Evolutionary conservation across 2,113 vertebrate genomes (phyloP).

Genomic region (Amphiprion percula): DNA sequence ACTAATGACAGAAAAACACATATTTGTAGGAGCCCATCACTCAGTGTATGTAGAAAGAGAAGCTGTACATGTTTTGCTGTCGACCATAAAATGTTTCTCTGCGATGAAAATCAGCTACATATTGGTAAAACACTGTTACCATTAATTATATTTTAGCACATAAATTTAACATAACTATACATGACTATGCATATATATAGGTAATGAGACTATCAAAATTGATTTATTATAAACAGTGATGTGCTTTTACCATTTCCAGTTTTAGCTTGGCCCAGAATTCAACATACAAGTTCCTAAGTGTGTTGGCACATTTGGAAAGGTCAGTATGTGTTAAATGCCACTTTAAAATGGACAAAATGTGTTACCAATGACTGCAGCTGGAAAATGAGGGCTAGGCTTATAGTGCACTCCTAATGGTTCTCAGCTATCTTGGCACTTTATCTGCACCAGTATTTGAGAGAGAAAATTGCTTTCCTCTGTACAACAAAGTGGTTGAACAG

Average conservation of each 20-base stretch:
- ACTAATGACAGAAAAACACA: neutral
- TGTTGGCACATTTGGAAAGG: conserved; percentile 34
- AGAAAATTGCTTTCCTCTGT: conserved; percentile 8
- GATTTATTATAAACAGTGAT: too few species aligned
- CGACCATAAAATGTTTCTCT: too few species aligned
- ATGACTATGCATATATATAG: too few species aligned
- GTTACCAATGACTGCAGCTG: conserved; percentile 36
- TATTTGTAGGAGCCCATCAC: neutral
- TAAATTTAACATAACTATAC: too few species aligned
- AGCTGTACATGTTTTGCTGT: neutral
- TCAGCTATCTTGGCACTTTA: conserved; percentile 60
- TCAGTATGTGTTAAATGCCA: conserved; percentile 33
- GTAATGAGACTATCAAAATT: neutral
- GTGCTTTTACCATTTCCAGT: neutral
- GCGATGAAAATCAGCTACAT: too few species aligned
- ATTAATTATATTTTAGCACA: too few species aligned
- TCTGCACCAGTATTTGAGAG: conserved; percentile 22
- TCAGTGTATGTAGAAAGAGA: neutral
- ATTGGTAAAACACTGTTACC: too few species aligned
- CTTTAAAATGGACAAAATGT: conserved; percentile 28
- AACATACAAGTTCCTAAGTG: neutral
- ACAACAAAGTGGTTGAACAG: neutral
- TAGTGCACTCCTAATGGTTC: neutral
- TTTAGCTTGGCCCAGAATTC: neutral
- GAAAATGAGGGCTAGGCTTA: neutral